Evolutionary conservation across 1,140 invertebrate genomes (phyloP).

Genomic region (Maconellicoccus hirsutus): DNA sequence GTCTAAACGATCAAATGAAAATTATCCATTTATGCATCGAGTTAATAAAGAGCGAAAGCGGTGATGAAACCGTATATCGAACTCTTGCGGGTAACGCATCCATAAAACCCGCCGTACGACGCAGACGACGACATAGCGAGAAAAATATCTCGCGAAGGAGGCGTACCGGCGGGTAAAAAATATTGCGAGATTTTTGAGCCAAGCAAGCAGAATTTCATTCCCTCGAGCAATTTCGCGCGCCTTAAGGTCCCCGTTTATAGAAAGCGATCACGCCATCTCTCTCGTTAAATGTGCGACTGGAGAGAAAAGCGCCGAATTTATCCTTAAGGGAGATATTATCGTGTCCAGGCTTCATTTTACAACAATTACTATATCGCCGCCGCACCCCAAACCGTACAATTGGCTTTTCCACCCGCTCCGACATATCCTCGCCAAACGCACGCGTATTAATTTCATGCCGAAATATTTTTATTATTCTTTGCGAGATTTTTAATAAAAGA

Average conservation of each 20-base stretch:
- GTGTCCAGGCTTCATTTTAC: conserved; percentile 7
- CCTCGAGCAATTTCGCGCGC: background rate
- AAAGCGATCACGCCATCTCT: background rate
- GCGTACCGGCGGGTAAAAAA: background rate
- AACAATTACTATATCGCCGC: background rate
- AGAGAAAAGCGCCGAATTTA: background rate
- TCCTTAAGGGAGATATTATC: conserved; percentile 8
- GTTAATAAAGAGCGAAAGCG: background rate
- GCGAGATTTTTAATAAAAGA: conserved; percentile 9
- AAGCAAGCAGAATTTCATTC: background rate
- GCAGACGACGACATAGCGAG: too few species aligned
- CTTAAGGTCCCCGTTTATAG: background rate
- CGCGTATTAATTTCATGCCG: background rate
- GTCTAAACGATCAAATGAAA: background rate
- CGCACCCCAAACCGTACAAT: background rate
- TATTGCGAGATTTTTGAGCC: background rate
- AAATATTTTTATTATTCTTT: background rate
- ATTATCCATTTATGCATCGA: background rate
- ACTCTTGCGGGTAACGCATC: background rate
- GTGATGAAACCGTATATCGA: background rate
- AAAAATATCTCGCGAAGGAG: too few species aligned
- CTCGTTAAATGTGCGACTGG: background rate
- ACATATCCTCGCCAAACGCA: background rate
- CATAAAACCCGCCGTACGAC: too few species aligned
- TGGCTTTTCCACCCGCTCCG: background rate